Percentiles rank a stretch among this genome's conserved stretches.
These are phyloP conservation scores for Molossus alvarezi DNA, from an alignment of 2,797 vertebrate genomes.

Conservation along the genomic window DNA sequence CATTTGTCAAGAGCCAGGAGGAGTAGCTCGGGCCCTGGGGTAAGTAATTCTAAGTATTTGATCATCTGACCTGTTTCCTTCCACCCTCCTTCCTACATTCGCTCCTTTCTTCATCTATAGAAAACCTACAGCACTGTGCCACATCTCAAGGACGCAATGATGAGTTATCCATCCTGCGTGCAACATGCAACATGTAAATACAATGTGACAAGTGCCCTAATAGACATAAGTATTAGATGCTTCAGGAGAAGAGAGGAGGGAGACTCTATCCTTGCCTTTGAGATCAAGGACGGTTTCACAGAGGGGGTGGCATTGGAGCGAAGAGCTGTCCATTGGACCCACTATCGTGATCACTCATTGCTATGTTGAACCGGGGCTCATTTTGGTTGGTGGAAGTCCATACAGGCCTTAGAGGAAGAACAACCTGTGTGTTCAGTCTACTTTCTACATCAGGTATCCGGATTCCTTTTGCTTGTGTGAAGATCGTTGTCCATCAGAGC, in stretches of 20 bases:
- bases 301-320: background rate
- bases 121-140: background rate
- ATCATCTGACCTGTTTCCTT: background rate
- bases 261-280: background rate
- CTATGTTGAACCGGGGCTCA: background rate
- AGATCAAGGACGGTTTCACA: background rate
- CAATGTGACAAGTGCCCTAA: background rate
- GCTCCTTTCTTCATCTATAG: background rate
- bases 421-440: background rate
- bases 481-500: background rate
- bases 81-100: background rate
- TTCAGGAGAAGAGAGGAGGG: conserved; percentile 12
- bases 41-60: background rate
- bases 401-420: background rate
- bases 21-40: background rate
- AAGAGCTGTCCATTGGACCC: background rate
- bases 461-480: conserved; percentile 1
- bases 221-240: background rate
- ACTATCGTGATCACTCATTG: background rate
- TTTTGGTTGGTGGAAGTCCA: background rate
- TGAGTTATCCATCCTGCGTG: background rate
- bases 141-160: background rate
- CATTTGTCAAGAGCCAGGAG: background rate
- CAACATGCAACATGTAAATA: background rate
- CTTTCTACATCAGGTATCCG: background rate